Evolutionary conservation across 2,797 vertebrate genomes (phyloP).

Genomic region (Macropus fuliginosus): DNA sequence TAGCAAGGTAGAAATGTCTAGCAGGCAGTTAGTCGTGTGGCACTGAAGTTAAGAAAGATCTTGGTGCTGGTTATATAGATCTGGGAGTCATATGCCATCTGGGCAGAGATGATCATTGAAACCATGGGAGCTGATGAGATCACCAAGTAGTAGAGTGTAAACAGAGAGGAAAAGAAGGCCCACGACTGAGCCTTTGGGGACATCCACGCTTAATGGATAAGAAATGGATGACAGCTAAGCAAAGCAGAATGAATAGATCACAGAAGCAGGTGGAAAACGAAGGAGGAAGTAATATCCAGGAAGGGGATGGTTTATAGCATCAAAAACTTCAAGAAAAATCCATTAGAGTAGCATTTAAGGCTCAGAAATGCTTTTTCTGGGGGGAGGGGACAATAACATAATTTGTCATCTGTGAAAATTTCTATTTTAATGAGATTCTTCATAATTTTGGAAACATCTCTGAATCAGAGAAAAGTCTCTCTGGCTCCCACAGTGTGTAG

Average conservation of each 20-base stretch:
- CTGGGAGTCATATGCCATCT: background rate
- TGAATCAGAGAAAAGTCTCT: background rate
- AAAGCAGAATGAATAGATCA: background rate
- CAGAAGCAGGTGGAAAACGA: background rate
- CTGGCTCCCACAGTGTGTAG: background rate
- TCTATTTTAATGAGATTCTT: background rate
- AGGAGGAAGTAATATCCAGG: background rate
- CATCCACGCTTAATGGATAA: background rate
- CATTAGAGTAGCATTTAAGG: background rate
- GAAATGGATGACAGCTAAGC: background rate
- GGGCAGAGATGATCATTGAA: background rate
- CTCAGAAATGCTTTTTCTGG: background rate
- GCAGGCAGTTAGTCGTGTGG: background rate
- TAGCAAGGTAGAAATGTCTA: background rate
- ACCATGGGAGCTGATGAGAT: background rate
- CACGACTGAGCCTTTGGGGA: background rate
- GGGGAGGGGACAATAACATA: background rate
- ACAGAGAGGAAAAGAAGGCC: background rate
- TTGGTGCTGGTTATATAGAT: background rate
- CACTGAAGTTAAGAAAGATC: slow-evolving; percentile 4
- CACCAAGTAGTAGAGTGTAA: background rate
- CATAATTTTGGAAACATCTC: background rate
- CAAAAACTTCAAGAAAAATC: background rate
- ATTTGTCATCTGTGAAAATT: background rate
- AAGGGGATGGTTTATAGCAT: background rate